Conservation (phyloP, 2,888 invertebrate species). For the Machimus atricapillus region DNA sequence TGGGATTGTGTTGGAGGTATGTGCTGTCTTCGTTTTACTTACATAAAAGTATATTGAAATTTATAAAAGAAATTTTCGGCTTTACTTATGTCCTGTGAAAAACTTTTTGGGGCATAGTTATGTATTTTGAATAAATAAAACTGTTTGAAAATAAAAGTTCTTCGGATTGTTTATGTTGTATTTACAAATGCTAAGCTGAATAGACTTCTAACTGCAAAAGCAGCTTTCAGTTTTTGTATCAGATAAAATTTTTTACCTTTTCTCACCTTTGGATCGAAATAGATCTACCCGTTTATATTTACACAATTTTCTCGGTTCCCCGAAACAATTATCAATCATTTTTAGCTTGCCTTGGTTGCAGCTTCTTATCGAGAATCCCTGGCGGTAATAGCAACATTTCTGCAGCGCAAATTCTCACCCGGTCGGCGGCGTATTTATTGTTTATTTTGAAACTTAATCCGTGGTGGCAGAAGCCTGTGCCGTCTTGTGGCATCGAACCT, state of each 20-base stretch:
- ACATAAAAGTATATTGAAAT: neutral
- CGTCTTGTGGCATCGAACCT: neutral
- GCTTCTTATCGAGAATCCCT: neutral
- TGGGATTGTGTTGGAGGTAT: neutral
- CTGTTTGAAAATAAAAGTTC: too few species aligned
- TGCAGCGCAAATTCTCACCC: neutral
- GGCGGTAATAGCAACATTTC: neutral
- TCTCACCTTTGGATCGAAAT: neutral
- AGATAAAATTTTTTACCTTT: neutral
- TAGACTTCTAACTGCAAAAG: too few species aligned
- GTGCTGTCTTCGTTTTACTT: neutral
- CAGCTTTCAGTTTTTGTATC: too few species aligned
- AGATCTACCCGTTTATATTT: neutral
- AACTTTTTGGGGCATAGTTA: too few species aligned
- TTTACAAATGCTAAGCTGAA: too few species aligned
- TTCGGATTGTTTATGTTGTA: too few species aligned
- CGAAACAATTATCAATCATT: slow-evolving; percentile 6
- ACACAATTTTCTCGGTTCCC: neutral
- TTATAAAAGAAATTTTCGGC: neutral
- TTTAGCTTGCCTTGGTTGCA: neutral
- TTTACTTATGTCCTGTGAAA: too few species aligned
- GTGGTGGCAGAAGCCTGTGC: neutral
- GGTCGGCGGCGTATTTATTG: neutral
- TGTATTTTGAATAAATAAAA: too few species aligned
- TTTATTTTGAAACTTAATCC: slow-evolving; percentile 27